These are phyloP conservation scores for Drosophila borborema DNA, from an alignment of 2,888 invertebrate species.

Conservation along the genomic window DNA sequence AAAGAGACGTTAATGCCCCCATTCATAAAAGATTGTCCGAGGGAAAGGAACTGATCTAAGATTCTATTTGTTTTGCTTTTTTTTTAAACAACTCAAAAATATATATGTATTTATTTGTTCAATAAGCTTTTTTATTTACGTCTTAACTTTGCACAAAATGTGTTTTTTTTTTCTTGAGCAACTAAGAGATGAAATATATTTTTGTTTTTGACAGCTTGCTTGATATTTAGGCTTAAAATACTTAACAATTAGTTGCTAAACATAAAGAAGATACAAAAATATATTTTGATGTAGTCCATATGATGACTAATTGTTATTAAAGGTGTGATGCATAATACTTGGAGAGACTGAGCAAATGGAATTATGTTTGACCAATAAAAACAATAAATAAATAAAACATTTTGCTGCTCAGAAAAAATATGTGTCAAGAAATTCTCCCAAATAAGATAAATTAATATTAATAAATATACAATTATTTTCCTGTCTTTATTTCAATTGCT, in stretches of 20 bases:
- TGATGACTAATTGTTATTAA: slow-evolving; percentile 33
- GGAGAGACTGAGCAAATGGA: no score
- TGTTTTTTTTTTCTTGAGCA: background rate
- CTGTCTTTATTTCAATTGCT: no score
- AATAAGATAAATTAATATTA: background rate
- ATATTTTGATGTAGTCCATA: background rate
- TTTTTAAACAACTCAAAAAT: slow-evolving; percentile 39
- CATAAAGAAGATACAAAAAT: background rate
- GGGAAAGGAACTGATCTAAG: slow-evolving; percentile 12
- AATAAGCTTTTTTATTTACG: slow-evolving; percentile 18
- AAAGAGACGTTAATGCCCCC: slow-evolving; percentile 45
- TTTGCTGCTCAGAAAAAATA: no score
- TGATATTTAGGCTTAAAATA: slow-evolving; percentile 26
- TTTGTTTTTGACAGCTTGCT: slow-evolving; percentile 44
- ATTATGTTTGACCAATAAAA: no score
- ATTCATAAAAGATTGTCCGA: slow-evolving; percentile 66
- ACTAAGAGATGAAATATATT: slow-evolving; percentile 16
- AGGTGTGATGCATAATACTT: background rate
- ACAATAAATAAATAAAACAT: no score
- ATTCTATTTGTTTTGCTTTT: slow-evolving; percentile 8
- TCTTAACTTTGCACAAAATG: slow-evolving; percentile 11
- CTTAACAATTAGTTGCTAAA: slow-evolving; percentile 22
- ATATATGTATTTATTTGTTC: slow-evolving; percentile 20
- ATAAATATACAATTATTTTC: background rate
- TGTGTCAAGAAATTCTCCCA: no score